Conservation (phyloP, 2,113 vertebrate species). For the Agelaius phoeniceus region DNA sequence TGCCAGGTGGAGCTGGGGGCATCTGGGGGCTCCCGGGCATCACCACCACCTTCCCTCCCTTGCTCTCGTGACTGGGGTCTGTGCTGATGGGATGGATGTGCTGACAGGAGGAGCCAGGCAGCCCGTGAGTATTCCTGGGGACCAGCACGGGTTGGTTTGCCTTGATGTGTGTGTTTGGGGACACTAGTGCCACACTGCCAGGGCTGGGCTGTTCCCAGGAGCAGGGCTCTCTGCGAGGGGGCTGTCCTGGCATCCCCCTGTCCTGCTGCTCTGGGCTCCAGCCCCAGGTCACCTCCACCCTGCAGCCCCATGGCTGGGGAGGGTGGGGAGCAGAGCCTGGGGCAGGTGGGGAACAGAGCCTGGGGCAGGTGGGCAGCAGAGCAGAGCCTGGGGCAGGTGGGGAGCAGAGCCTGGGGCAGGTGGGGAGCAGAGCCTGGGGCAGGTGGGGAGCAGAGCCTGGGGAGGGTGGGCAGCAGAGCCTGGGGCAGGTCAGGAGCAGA, state of each 20-base stretch:
- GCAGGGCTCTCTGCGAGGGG: neutral
- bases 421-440: neutral
- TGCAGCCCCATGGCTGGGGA: too few relatives aligned
- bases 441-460: too few relatives aligned
- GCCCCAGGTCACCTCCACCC: accelerated
- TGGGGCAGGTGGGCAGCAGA: too few relatives aligned
- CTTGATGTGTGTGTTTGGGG: accelerated
- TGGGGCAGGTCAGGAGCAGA: too few relatives aligned
- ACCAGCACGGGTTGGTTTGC: accelerated
- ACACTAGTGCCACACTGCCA: accelerated
- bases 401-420: neutral
- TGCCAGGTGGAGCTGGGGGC: neutral
- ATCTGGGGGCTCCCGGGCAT: neutral
- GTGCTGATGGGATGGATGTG: neutral
- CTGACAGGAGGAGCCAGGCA: neutral
- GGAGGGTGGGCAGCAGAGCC: too few relatives aligned
- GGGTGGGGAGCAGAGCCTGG: too few relatives aligned
- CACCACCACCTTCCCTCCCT: neutral
- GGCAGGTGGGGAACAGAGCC: neutral
- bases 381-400: too few relatives aligned
- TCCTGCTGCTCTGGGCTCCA: neutral
- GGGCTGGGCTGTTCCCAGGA: accelerated
- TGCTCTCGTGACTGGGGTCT: neutral
- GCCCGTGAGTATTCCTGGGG: neutral
- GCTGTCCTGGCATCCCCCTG: neutral